These are phyloP conservation scores for Torymus auratus DNA, from an alignment of 2,888 invertebrate genomes.

Conservation along the genomic window DNA sequence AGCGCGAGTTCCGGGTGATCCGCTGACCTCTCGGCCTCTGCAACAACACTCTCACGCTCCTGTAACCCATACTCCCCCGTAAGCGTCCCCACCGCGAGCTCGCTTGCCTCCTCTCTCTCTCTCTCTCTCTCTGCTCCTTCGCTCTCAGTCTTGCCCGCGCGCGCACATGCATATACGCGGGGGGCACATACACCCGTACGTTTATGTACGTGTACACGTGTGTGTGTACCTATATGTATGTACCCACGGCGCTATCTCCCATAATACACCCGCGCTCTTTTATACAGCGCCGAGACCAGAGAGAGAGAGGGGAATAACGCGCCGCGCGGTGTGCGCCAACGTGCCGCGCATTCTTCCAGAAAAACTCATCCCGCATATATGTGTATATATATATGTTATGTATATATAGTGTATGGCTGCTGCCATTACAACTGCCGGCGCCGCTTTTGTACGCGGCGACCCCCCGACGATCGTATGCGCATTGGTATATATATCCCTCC, in stretches of 20 bases:
- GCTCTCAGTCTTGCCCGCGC: not conserved
- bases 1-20: constrained; percentile 77
- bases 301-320: constrained; percentile 1
- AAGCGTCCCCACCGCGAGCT: constrained; percentile 60
- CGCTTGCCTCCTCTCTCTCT: constrained; percentile 48
- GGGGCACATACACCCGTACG: constrained; percentile 30
- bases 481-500: no score
- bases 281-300: constrained; percentile 17
- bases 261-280: constrained; percentile 52
- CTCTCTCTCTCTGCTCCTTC: constrained; percentile 24
- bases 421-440: no score
- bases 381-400: no score
- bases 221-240: constrained; percentile 15
- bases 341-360: constrained; percentile 58
- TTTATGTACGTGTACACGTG: constrained; percentile 2
- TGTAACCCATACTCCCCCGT: constrained; percentile 76
- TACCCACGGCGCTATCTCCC: constrained; percentile 52
- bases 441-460: no score
- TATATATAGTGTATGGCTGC: no score
- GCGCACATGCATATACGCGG: constrained; percentile 48
- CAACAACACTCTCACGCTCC: constrained; percentile 77
- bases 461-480: no score
- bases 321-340: constrained; percentile 41
- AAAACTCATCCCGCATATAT: constrained; percentile 46
- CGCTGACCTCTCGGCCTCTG: constrained; percentile 77